These are phyloP conservation scores for Orthonyx spaldingii DNA, from an alignment of 2,113 vertebrate species.

Conservation along the genomic window DNA sequence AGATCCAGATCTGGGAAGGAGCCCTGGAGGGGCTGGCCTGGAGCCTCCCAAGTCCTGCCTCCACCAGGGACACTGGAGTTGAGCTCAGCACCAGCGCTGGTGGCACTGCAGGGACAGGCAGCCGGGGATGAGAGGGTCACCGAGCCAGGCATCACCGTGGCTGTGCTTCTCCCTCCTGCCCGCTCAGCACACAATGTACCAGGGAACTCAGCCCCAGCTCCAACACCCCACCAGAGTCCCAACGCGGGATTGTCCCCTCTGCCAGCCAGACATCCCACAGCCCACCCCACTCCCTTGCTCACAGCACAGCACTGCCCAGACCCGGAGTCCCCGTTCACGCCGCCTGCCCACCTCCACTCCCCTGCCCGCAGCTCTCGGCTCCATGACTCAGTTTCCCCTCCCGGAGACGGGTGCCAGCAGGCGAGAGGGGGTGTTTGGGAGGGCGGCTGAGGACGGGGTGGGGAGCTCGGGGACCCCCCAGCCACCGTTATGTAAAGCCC, in stretches of 20 bases:
- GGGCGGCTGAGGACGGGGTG: not conserved
- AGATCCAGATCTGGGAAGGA: not conserved
- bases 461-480: not conserved
- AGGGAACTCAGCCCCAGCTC: not conserved
- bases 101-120: not conserved
- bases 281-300: not conserved
- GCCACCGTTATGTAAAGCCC: not conserved
- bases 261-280: not conserved
- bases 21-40: not conserved
- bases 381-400: not conserved
- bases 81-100: not conserved
- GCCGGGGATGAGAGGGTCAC: not conserved
- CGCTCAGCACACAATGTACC: fast-evolving
- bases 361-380: not conserved
- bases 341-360: not conserved
- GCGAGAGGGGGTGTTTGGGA: not conserved
- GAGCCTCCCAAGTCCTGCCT: not conserved
- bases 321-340: fast-evolving
- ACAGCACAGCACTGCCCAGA: not conserved
- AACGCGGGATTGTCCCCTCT: fast-evolving
- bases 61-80: not conserved
- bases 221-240: not conserved
- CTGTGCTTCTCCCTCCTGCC: not conserved
- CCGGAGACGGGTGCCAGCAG: fast-evolving
- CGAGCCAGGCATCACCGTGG: not conserved